Base-by-base conservation (phyloP, 2,888 invertebrate species). In the Syritta pipiens region DNA sequence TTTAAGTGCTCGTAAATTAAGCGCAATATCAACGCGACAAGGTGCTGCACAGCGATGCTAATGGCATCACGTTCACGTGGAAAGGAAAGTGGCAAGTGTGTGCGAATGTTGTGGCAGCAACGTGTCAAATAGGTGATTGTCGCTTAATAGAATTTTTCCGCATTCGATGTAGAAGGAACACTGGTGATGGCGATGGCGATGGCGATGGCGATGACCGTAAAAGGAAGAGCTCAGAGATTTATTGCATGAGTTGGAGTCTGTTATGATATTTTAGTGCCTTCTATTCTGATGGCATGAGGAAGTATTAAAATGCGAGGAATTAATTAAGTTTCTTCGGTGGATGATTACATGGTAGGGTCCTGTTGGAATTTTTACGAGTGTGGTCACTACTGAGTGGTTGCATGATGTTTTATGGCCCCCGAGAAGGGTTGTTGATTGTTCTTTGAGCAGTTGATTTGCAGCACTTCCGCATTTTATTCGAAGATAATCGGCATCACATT, bases 1-100 rank as follows among this genome's bases (percentile, higher is more conserved):
- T 79, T 65, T 59, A 71, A 79, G 71, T 72, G 72, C 32, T 72
- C 60, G 42, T 79, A 60, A 55, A 79, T 72, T 49, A 37, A 37
- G 49, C 44, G 14, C 6, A 32, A 10, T 22, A 44, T 48, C 26
- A 59, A 44, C 12, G 24, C 26, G 35, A 40, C 9, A 30, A 14
- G 12, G 30, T 37, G 17, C n/a, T 20, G 14, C 3, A n/a, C n/a
- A 9, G 30, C 28, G 42, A 59, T 63, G 49, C 40, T 42, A 17
- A 40, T 65, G 51, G 53, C 48, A 32, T 59, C 49, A 59, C 42
- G 57, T 55, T 20, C 17, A 59, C 26, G 30, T 46, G 48, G 46
- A 57, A 32, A 35, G n/a, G 63, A 59, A 59, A 59, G 60, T 26
- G 24, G n/a, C 20, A 32, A 20, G 14, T 22, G 28, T n/a, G n/a